Evolutionary conservation across 2,113 vertebrate genomes (phyloP).

Genomic region (Mirounga angustirostris): DNA sequence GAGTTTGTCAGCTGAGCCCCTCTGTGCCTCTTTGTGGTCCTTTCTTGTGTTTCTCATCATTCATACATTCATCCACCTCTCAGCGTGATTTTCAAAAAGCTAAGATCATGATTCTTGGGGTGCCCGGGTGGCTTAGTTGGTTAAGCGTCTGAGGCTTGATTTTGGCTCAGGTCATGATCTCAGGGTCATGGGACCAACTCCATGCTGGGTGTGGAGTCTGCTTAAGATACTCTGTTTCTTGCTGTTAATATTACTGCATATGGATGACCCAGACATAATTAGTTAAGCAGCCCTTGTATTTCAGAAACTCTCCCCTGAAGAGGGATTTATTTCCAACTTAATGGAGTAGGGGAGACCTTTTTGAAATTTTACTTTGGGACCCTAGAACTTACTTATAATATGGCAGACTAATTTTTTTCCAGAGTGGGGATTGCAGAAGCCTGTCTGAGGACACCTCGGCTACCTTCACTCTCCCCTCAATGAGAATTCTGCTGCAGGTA

Average conservation of each 20-base stretch:
- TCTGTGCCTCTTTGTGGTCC: neutral
- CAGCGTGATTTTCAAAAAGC: conserved; percentile 11
- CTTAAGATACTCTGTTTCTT: neutral
- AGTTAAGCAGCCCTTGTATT: neutral
- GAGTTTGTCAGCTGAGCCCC: no score
- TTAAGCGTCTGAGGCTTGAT: neutral
- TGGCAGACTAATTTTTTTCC: neutral
- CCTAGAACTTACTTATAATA: neutral
- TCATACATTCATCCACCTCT: neutral
- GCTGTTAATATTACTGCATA: neutral
- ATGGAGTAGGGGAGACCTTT: neutral
- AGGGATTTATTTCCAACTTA: conserved; percentile 43
- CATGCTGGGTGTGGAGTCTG: neutral
- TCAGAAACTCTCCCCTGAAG: neutral
- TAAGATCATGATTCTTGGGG: neutral
- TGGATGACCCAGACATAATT: neutral
- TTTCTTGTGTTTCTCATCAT: neutral
- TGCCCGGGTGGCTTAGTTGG: neutral
- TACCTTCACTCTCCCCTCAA: neutral
- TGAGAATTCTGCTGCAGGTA: neutral
- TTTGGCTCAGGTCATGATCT: neutral
- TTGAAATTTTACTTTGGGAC: neutral
- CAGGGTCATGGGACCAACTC: neutral
- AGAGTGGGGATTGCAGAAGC: neutral
- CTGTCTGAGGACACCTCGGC: neutral